These are phyloP conservation scores for Drosophila orena DNA, from an alignment of 1,140 invertebrate genomes.

Conservation along the genomic window DNA sequence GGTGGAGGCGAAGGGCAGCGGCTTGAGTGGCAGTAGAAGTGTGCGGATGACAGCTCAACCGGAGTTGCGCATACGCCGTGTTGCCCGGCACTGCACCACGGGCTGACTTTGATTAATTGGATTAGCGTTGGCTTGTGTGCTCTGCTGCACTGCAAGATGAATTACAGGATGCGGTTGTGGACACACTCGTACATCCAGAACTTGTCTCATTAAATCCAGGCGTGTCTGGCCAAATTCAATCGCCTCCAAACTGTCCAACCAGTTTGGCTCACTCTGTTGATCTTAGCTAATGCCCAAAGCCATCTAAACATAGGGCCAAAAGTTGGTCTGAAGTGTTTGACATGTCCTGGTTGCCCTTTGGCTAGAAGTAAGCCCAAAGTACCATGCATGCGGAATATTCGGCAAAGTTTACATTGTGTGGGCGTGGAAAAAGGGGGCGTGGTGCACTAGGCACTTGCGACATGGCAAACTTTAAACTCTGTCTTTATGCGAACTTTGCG, in stretches of 20 bases:
- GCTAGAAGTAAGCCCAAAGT: not conserved
- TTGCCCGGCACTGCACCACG: slow-evolving; percentile 28
- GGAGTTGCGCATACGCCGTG: slow-evolving; percentile 55
- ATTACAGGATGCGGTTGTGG: slow-evolving; percentile 21
- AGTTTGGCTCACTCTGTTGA: slow-evolving; percentile 25
- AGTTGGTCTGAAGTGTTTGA: slow-evolving; percentile 44
- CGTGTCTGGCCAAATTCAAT: slow-evolving; percentile 27
- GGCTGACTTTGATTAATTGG: slow-evolving; percentile 66
- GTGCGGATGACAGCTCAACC: slow-evolving; percentile 32
- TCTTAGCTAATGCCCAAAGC: slow-evolving; percentile 32
- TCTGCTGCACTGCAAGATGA: slow-evolving; percentile 32
- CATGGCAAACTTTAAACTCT: slow-evolving; percentile 20
- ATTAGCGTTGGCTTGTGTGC: not conserved
- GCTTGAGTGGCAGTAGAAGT: not conserved
- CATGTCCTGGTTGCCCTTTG: slow-evolving; percentile 37
- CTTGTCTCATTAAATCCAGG: not conserved
- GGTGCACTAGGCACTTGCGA: slow-evolving; percentile 8
- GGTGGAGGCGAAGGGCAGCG: slow-evolving; percentile 5
- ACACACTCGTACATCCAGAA: not conserved
- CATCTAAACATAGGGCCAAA: slow-evolving; percentile 42
- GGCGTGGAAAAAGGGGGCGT: not conserved
- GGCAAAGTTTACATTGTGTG: slow-evolving; percentile 31
- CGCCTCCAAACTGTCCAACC: slow-evolving; percentile 33
- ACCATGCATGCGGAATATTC: slow-evolving; percentile 19
- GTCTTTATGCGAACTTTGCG: slow-evolving; percentile 27